phyloP scores from a whole-genome alignment of 2,113 vertebrate species.

The Maccullochella peelii region DNA sequence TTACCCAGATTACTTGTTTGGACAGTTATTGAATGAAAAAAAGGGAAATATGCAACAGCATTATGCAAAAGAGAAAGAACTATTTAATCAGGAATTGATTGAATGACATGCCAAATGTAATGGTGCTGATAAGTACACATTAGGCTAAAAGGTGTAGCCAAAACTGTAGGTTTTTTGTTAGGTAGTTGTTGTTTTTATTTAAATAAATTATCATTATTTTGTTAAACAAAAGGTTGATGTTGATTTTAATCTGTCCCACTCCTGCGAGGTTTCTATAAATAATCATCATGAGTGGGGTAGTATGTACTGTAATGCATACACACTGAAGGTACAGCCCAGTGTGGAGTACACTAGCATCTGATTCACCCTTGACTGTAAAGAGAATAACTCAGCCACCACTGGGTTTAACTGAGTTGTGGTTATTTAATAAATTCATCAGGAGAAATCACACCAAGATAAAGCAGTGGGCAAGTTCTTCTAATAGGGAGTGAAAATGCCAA shows the following conservation, averaged over 20 bases:
- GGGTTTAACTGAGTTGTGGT: background rate
- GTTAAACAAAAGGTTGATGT: background rate
- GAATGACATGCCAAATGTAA: constrained; percentile 23
- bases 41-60: background rate
- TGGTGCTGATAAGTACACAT: constrained; percentile 29
- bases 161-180: background rate
- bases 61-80: constrained; percentile 19
- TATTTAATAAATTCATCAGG: constrained; percentile 6
- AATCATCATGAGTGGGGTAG: background rate
- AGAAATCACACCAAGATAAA: background rate
- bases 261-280: constrained; percentile 4
- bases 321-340: background rate
- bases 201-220: background rate
- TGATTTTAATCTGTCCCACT: background rate
- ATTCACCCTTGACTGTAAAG: background rate
- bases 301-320: background rate
- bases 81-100: constrained; percentile 20
- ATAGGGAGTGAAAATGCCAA: background rate
- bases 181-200: background rate
- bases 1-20: constrained; percentile 28
- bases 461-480: background rate
- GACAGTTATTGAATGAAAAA: constrained; percentile 11
- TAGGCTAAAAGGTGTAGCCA: background rate
- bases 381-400: background rate
- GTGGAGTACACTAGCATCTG: background rate